A percentile compares a stretch with the other conserved stretches of the same genome.
phyloP scores from a whole-genome alignment of 2,888 invertebrate genomes.

The Prosopocoilus inquinatus region DNA sequence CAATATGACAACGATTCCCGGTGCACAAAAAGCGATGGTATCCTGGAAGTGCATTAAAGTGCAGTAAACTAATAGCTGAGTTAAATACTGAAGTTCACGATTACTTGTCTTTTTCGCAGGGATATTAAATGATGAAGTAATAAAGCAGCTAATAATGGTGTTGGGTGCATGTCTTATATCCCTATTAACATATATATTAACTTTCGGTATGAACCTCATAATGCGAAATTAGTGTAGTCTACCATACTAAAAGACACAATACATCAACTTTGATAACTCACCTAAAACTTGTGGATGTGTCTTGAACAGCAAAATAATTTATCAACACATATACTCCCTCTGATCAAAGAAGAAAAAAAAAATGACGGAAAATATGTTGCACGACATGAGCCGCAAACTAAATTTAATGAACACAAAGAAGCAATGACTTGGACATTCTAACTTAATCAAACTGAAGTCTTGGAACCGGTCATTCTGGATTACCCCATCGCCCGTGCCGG shows the following conservation, averaged over 20 bases:
- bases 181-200: slow-evolving; percentile 50
- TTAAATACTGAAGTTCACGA: slow-evolving; percentile 12
- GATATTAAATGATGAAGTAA: slow-evolving; percentile 40
- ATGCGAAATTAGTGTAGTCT: slow-evolving; percentile 33
- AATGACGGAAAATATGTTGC: background rate
- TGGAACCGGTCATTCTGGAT: slow-evolving; percentile 20
- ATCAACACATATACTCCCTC: background rate
- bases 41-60: slow-evolving; percentile 8
- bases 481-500: slow-evolving; percentile 39
- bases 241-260: slow-evolving; percentile 10
- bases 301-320: background rate
- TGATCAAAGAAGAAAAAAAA: background rate
- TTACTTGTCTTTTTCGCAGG: slow-evolving; percentile 20
- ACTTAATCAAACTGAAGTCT: slow-evolving; percentile 38
- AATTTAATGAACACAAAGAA: slow-evolving; percentile 17
- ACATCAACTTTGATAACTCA: slow-evolving; percentile 5
- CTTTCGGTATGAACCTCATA: slow-evolving; percentile 34
- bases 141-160: slow-evolving; percentile 41
- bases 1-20: too few relatives aligned
- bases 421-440: slow-evolving; percentile 30
- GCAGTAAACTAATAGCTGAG: slow-evolving; percentile 11
- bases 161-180: slow-evolving; percentile 40
- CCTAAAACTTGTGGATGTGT: background rate
- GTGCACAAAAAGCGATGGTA: background rate
- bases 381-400: slow-evolving; percentile 10